phyloP scores from a whole-genome alignment of 2,888 invertebrate species.

The Athalia cordata region DNA sequence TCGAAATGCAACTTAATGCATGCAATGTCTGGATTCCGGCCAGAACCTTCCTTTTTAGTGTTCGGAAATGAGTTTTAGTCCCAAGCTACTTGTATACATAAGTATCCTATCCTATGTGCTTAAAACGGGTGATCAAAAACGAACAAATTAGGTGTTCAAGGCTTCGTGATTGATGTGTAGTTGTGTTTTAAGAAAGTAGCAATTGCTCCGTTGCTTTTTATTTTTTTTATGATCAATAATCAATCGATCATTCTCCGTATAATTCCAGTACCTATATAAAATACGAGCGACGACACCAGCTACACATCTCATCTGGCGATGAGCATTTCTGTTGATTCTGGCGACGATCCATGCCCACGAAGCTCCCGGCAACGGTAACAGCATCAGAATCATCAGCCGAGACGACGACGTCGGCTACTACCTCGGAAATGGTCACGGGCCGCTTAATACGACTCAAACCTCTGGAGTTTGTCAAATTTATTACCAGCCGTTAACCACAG shows the following conservation, averaged over 20 bases:
- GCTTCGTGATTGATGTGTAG: slow-evolving; percentile 13
- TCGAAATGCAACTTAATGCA: slow-evolving; percentile 23
- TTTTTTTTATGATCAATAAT: neutral
- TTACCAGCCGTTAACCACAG: slow-evolving; percentile 30
- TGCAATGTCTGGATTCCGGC: slow-evolving; percentile 19
- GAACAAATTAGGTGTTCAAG: neutral
- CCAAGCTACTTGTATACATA: too few species aligned
- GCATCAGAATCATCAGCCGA: neutral
- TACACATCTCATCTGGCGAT: neutral
- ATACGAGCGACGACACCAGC: too few species aligned
- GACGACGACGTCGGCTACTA: neutral
- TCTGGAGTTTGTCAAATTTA: slow-evolving; percentile 39
- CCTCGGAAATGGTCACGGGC: slow-evolving; percentile 1
- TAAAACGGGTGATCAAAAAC: too few species aligned
- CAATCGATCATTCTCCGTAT: neutral
- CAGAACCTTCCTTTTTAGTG: slow-evolving; percentile 20
- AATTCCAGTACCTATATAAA: neutral
- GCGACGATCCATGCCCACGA: slow-evolving; percentile 17
- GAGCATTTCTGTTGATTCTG: slow-evolving; percentile 22
- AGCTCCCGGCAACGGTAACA: neutral
- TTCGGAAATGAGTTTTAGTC: neutral
- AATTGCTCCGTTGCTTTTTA: slow-evolving; percentile 18
- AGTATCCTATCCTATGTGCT: too few species aligned
- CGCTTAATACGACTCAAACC: neutral
- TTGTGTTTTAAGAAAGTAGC: neutral